phyloP scores from a whole-genome alignment of 37 sponge, comb jelly and placozoan genomes.

The Chondrilla cf. caribensis region DNA sequence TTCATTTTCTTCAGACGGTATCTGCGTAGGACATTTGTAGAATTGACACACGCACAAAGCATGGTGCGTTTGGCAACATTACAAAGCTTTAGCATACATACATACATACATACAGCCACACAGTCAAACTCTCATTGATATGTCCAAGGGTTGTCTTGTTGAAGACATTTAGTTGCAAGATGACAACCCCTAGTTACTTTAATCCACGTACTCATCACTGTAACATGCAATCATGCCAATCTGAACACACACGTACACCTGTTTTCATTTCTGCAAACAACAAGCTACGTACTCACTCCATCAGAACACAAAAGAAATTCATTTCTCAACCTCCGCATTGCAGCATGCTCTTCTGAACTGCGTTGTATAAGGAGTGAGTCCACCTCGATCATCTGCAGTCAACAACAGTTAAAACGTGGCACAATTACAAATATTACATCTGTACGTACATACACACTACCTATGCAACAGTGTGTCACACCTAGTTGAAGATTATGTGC shows the following conservation, averaged over 20 bases:
- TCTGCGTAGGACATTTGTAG: slow-evolving; percentile 50
- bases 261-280: too few species aligned
- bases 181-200: neutral
- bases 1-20: slow-evolving; percentile 64
- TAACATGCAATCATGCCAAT: too few species aligned
- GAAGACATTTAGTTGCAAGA: too few species aligned
- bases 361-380: slow-evolving; percentile 87
- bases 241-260: too few species aligned
- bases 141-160: too few species aligned
- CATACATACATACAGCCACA: neutral
- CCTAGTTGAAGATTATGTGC: neutral
- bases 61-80: neutral
- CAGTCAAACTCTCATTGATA: too few species aligned
- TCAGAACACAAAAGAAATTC: slow-evolving; percentile 93
- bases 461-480: too few species aligned
- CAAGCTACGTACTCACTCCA: slow-evolving; percentile 88
- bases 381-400: slow-evolving; percentile 83
- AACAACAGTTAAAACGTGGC: too few species aligned
- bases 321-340: slow-evolving; percentile 89
- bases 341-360: slow-evolving; percentile 78
- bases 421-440: neutral
- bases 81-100: neutral
- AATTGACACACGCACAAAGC: neutral
- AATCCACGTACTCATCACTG: too few species aligned
- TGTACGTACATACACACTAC: neutral